Evolutionary conservation across 1,140 invertebrate genomes (phyloP), one percentile per base, ranked within the genome.

Genomic region (Hylyphantes graminicola): DNA sequence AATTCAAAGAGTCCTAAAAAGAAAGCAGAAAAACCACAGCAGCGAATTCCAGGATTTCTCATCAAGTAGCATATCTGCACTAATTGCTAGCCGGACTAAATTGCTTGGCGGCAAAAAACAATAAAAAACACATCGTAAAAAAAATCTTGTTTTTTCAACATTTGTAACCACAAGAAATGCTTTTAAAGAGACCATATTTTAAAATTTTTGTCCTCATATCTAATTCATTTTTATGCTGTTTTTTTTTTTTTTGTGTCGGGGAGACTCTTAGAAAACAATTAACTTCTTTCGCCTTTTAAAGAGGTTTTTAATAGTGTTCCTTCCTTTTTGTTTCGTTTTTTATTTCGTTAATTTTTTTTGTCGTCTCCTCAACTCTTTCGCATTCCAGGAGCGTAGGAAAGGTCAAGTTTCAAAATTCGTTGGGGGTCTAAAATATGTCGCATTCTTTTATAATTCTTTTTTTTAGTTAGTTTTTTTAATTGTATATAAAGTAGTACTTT

Each of bases 221-320:
- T 81, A 70, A 81, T 81, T 81, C 78, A 72, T 63, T 81, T 79
- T 70, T 81, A 73, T 54, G 67, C 67, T 50, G 63, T 73, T 35
- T 1, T 67, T 81, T 81, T 81, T 81, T 81, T n/a, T 19, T 65
- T 15, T 50, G 53, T 12, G 53, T 51, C 48, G 57, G 53, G 64
- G 15, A 13, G 67, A 48, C 55, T 51, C 78, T 81, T 61, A 81
- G 78, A 81, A 81, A 81, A 81, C 78, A 81, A 81, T 81, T 81
- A 81, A 81, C 78, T 81, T 73, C 78, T 72, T n/a, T 73, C 55
- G 48, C 8, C 57, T 13, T 59, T 68, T 81, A 81, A 81, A 81
- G 67, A 72, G 78, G 67, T 81, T 81, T 81, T 81, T 81, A 81
- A 81, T 81, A 81, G 78, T 35, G 35, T 54, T 72, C n/a, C 78